Evolutionary conservation across 2,888 invertebrate genomes (phyloP), one percentile per base, ranked within the genome.

Genomic region (Auanema freiburgensis): DNA sequence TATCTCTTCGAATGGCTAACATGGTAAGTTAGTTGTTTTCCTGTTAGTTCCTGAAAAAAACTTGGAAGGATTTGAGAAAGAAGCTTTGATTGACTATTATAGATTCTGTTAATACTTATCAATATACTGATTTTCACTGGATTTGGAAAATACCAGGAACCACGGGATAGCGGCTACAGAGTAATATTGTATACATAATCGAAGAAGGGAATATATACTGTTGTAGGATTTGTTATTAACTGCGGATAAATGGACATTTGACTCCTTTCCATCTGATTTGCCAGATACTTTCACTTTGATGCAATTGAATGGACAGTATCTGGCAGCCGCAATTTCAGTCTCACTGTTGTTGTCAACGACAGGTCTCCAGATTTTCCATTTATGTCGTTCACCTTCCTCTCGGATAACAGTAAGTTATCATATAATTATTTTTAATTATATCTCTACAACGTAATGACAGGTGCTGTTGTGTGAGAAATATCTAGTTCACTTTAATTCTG

Each of bases 101-200:
- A 78, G 77, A 68, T 77, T 53, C 63, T 81, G 1, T 65, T 81
- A 0, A 60, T 74, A 14, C 68, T 81, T 12, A 74, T 81, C 41
- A 81, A 81, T 56, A 66, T 74, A 21, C 69, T 81, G 33, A 71
- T 81, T 18, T 75, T 79, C 65, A 76, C 81, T 8, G 81, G 81
- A 33, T 73, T 81, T 51, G 81, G 81, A 16, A 79, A 80, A 62
- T 81, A 81, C 42, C 74, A 80, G 49, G 75, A 70, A 11, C 63
- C 67, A 40, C 64, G 67, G 21, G 66, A 74, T 50, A 68, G 68
- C 1, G 65, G 65, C n/a, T 71, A 71, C 46, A 63, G 65, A 65
- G 73, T 71, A n/a, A 25, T 18, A 14, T 55, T 14, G n/a, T 11
- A 18, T 33, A 18, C 16, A 10, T 53, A 23, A 57, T 44, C 21